phyloP scores from a whole-genome alignment of 1,140 invertebrate genomes.

The Habropoda laboriosa region DNA sequence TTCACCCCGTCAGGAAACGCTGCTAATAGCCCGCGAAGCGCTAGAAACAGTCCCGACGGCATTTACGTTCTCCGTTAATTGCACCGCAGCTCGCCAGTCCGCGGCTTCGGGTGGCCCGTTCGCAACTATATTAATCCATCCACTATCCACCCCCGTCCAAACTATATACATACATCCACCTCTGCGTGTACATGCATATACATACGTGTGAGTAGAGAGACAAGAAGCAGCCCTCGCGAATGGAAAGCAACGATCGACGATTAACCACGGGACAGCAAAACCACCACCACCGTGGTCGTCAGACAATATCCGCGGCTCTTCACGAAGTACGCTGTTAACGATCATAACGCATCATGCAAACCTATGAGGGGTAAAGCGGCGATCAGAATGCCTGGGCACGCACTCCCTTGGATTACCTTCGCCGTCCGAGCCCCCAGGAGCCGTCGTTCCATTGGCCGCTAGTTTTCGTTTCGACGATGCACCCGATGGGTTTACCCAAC shows the following conservation, averaged over 20 bases:
- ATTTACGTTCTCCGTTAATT: constrained; percentile 29
- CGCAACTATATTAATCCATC: constrained; percentile 35
- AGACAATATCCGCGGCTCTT: constrained; percentile 51
- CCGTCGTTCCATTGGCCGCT: constrained; percentile 40
- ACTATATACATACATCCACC: too few species aligned
- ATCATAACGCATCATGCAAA: constrained; percentile 66
- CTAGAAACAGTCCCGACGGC: constrained; percentile 14
- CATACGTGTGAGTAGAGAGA: too few species aligned
- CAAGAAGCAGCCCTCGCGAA: constrained; percentile 20
- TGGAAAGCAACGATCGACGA: constrained; percentile 35
- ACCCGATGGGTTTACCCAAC: constrained; percentile 50
- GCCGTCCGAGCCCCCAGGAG: constrained; percentile 41
- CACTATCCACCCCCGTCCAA: not conserved
- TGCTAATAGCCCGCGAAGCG: constrained; percentile 11
- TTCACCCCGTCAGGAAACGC: not conserved
- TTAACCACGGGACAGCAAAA: constrained; percentile 33
- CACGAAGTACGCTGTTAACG: constrained; percentile 56
- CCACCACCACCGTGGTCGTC: too few species aligned
- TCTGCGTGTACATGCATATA: too few species aligned
- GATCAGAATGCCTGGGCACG: constrained; percentile 68
- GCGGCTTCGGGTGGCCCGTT: constrained; percentile 4
- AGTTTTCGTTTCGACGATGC: constrained; percentile 60
- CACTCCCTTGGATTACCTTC: constrained; percentile 66
- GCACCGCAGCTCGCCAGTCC: constrained; percentile 15
- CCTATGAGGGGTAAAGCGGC: constrained; percentile 67